phyloP scores from a whole-genome alignment of 2,113 vertebrate genomes.

The Melozone crissalis region DNA sequence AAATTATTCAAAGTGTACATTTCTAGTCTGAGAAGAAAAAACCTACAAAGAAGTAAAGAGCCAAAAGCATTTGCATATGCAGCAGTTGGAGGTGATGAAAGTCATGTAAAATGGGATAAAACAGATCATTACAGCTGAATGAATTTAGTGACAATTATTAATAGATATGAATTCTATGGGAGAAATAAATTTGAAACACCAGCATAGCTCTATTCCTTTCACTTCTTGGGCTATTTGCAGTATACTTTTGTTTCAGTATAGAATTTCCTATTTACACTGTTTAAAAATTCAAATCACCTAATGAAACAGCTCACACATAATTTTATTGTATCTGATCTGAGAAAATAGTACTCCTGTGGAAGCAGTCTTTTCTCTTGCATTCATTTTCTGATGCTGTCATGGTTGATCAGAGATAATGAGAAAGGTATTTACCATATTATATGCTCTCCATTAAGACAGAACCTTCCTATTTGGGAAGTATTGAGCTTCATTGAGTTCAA shows the following conservation, averaged over 20 bases:
- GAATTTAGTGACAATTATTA: background rate
- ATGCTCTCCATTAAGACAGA: slow-evolving; percentile 56
- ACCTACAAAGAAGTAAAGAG: background rate
- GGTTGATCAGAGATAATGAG: slow-evolving; percentile 66
- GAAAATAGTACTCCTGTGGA: background rate
- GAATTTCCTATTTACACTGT: background rate
- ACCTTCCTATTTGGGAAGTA: slow-evolving; percentile 57
- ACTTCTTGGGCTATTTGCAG: background rate
- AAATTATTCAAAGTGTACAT: background rate
- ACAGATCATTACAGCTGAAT: background rate
- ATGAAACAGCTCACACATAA: background rate
- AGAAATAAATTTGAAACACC: background rate
- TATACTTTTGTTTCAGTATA: background rate
- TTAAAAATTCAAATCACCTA: slow-evolving; percentile 22
- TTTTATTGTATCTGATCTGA: background rate
- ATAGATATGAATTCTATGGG: background rate
- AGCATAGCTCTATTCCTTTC: background rate
- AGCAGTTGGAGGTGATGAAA: background rate
- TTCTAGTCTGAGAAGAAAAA: background rate
- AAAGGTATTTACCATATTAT: slow-evolving; percentile 59
- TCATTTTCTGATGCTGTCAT: slow-evolving; percentile 31
- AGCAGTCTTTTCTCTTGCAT: background rate
- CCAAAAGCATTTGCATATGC: background rate
- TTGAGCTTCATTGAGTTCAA: slow-evolving; percentile 48
- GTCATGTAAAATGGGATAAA: background rate